Evolutionary conservation across 2,888 invertebrate species (phyloP).

Genomic region (Lasioglossum lativentre): DNA sequence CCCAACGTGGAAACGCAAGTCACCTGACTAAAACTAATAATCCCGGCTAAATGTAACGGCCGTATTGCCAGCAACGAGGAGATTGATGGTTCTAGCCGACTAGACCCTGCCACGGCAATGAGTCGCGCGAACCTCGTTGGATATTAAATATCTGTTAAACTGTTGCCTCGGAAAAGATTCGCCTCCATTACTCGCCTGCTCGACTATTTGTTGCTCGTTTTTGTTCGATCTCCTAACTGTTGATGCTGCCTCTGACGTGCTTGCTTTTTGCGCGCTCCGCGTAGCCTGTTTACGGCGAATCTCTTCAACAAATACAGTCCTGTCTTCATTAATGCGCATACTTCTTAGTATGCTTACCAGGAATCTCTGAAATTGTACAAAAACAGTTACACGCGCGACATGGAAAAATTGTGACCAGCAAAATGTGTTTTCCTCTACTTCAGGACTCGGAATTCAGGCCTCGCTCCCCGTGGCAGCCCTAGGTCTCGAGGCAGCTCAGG

Average conservation of each 20-base stretch:
- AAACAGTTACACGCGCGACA: neutral
- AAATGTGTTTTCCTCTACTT: neutral
- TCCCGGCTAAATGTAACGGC: neutral
- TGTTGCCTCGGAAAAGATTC: neutral
- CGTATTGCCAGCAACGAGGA: neutral
- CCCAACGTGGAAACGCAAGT: neutral
- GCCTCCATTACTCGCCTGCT: neutral
- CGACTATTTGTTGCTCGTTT: neutral
- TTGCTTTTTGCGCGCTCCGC: neutral
- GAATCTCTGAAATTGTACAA: neutral
- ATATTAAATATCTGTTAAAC: constrained; percentile 5
- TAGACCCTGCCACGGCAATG: neutral
- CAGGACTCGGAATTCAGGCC: too few species aligned
- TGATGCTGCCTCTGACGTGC: neutral
- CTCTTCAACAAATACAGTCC: neutral
- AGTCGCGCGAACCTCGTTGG: neutral
- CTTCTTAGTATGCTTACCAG: neutral
- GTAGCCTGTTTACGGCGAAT: neutral
- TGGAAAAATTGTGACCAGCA: neutral
- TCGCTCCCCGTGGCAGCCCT: too few species aligned
- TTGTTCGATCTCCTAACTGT: neutral
- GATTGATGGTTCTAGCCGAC: neutral
- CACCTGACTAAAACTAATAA: neutral
- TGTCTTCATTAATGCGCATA: neutral
- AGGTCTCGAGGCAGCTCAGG: too few species aligned